Conservation (phyloP, 2,888 invertebrate species). For the Lamproptera curius region DNA sequence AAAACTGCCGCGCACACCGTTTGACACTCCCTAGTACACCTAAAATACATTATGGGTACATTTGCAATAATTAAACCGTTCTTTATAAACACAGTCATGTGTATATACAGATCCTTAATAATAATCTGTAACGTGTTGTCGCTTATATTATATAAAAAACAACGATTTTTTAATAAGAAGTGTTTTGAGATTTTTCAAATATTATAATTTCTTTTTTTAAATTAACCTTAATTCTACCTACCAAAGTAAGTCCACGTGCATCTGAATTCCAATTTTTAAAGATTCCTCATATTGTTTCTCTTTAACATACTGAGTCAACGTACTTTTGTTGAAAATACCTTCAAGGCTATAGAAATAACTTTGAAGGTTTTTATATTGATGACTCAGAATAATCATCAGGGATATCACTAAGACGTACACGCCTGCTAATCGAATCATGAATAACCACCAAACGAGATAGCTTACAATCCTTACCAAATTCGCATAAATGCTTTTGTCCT, state of each 20-base stretch:
- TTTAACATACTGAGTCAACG: slow-evolving; percentile 35
- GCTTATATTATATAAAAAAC: too few species aligned
- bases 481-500: slow-evolving; percentile 32
- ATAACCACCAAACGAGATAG: slow-evolving; percentile 43
- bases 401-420: slow-evolving; percentile 35
- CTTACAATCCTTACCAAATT: slow-evolving; percentile 28
- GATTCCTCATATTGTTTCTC: slow-evolving; percentile 40
- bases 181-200: too few species aligned
- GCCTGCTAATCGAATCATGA: slow-evolving; percentile 30
- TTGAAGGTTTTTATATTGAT: slow-evolving; percentile 45
- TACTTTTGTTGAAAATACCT: slow-evolving; percentile 34
- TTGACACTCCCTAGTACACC: slow-evolving; percentile 38
- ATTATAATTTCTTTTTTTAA: slow-evolving; percentile 15
- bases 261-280: slow-evolving; percentile 43
- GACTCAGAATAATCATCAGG: slow-evolving; percentile 36
- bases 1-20: slow-evolving; percentile 35
- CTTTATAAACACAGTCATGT: too few species aligned
- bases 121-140: too few species aligned
- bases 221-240: slow-evolving; percentile 32
- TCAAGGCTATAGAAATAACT: slow-evolving; percentile 44
- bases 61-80: too few species aligned
- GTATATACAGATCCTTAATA: too few species aligned
- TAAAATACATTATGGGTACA: too few species aligned
- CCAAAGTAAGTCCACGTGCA: slow-evolving; percentile 46
- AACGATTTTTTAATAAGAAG: too few species aligned